phyloP scores from a whole-genome alignment of 2,888 invertebrate genomes.

The Brachycybe producta region DNA sequence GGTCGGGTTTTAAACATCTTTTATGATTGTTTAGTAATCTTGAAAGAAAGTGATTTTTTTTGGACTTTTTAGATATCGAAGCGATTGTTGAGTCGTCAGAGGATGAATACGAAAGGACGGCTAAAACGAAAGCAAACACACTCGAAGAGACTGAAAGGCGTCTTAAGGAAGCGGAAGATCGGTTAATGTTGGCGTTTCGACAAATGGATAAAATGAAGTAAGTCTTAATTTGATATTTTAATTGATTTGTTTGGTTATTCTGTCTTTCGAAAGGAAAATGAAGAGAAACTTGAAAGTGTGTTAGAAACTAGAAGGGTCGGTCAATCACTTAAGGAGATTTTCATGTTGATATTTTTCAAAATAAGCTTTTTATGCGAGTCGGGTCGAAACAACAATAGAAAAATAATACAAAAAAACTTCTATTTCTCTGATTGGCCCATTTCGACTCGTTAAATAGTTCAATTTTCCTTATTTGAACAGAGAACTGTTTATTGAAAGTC shows the following conservation, averaged over 20 bases:
- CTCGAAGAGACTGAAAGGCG: conserved; percentile 7
- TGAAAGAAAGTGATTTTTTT: conserved; percentile 11
- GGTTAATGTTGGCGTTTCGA: conserved; percentile 1
- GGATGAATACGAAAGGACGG: conserved; percentile 4
- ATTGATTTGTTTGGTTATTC: not conserved
- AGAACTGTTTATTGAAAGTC: too few species aligned
- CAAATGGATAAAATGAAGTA: conserved; percentile 18
- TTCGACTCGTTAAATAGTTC: too few species aligned
- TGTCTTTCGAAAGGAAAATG: too few species aligned
- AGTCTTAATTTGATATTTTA: not conserved
- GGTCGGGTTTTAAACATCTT: conserved; percentile 40
- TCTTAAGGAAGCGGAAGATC: conserved; percentile 10
- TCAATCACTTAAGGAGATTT: too few species aligned
- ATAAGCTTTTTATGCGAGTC: too few species aligned
- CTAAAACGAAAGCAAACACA: conserved; percentile 7
- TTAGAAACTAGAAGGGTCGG: too few species aligned
- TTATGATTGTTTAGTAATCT: not conserved
- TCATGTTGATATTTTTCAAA: too few species aligned
- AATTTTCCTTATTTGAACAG: too few species aligned
- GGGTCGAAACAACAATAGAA: too few species aligned
- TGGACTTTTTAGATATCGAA: conserved; percentile 18
- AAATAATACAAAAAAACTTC: too few species aligned
- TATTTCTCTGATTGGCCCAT: too few species aligned
- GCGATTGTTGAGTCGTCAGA: conserved; percentile 16
- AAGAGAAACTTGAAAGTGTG: too few species aligned